Evolutionary conservation across 2,113 vertebrate species (phyloP), one percentile per base, ranked within the genome.

Genomic region (Laterallus jamaicensis): DNA sequence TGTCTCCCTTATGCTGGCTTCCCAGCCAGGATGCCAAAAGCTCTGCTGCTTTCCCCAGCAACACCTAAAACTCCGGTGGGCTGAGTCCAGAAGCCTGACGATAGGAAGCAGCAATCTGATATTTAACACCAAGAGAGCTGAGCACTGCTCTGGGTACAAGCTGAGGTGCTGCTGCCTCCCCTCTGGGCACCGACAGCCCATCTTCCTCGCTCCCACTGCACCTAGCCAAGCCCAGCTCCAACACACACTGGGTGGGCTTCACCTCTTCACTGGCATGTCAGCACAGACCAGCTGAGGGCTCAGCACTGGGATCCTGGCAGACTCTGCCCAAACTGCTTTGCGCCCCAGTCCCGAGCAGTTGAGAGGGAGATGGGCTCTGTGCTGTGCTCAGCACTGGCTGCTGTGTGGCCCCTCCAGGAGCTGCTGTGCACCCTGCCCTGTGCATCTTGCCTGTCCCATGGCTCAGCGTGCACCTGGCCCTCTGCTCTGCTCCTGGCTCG

Each of bases 371-470:
- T 6, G 40, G 32, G 28, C 32, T 63, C 78, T 24, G 24, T 54
- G 29, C 60, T 64, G 29, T 82, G 63, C 37, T 1, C 47, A 71
- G 77, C 17, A 19, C 22, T 0, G 0, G 39, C 22, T 82, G 81
- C 73, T 52, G 37, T 1, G 1, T 3, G 5, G n/a, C 2, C 6
- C 29, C 54, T 81, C 84, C 0, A 1, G 82, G 75, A 32, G 47
- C 70, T 85, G 32, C 47, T 44, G 54, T 0, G 4, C 52, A n/a
- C n/a, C 52, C 59, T 9, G 42, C 20, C 35, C 1, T 0, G 31
- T 13, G 59, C 31, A 39, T 80, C 37, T 6, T 32, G 19, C 58
- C 59, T 6, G 12, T 44, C 14, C 59, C 3, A 1, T 0, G 2
- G 52, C n/a, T 49, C 5, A 0, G 39, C 2, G 1, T 11, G n/a